Percentiles rank a stretch among this genome's conserved stretches.
Conservation (phyloP, 2,797 vertebrate genomes). For the Margarornis squamiger region DNA sequence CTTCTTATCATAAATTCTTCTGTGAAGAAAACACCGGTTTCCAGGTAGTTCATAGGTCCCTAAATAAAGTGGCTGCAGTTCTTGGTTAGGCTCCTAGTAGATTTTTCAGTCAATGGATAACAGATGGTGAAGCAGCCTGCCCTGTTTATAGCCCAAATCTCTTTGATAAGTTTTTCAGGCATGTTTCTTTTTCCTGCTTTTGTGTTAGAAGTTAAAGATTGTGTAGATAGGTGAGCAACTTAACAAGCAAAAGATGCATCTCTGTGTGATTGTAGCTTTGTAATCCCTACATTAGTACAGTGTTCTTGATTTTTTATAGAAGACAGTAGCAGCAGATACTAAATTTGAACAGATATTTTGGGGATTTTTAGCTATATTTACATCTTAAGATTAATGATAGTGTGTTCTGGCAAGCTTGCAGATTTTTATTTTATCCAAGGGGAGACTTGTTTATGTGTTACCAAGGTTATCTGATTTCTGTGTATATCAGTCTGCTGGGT, state of each 20-base stretch:
- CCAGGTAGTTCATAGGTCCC: neutral
- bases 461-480: neutral
- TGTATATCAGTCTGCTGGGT: neutral
- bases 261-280: neutral
- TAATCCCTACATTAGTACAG: neutral
- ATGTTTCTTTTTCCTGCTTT: conserved; percentile 32
- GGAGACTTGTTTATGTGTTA: neutral
- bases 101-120: neutral
- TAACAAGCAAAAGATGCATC: neutral
- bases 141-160: neutral
- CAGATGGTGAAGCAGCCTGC: neutral
- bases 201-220: conserved; percentile 2
- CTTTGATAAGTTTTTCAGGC: conserved; percentile 34
- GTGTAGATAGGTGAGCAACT: neutral
- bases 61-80: neutral
- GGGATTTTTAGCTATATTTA: neutral
- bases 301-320: neutral
- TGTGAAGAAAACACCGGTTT: neutral
- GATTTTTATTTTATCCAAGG: neutral
- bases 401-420: neutral
- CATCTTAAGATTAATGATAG: neutral
- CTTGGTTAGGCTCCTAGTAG: neutral
- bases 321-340: neutral
- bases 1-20: neutral
- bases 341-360: neutral